Evolutionary conservation across 2,797 vertebrate genomes (phyloP), one percentile per base, ranked within the genome.

Genomic region (Sebastes miniatus): DNA sequence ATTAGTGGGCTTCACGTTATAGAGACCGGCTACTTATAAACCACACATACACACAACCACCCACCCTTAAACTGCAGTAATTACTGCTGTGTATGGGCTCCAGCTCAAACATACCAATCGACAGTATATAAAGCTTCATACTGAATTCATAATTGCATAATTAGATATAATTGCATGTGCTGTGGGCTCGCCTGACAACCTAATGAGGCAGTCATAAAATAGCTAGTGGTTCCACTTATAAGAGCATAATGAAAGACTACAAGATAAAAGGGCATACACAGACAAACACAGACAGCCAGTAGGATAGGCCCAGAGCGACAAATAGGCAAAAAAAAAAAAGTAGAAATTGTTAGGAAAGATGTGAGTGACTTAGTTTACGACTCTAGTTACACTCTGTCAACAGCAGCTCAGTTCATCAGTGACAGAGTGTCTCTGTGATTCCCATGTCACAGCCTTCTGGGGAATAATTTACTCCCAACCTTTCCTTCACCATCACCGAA

Each of bases 131-230:
- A 84, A 74, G 80, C 81, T 83, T 89, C 83, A 90, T 84, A 80
- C 81, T 86, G 80, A 90, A 90, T 85, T 83, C 84, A 87, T 93
- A 92, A 94, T 92, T 90, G 84, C 79, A 86, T 92, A 91, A 94
- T 93, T 92, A 92, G 72, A 84, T 83, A 79, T 92, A 93, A 93
- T 91, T 92, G 87, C 85, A 88, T 91, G 83, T 90, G 83, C 90
- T 88, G 79, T 87, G 83, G 85, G 90, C 79, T 92, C 87, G 85
- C 74, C 91, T 88, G 83, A 83, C 87, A 90, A 87, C 80, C 80
- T 93, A 92, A 94, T 92, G 89, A 93, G 89, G 89, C 87, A 79
- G 76, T 69, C 77, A 78, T 90, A 82, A 91, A 92, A 87, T 84
- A 85, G 87, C 77, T 80, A 73, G 80, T 80, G 84, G 87, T 84